Conservation (phyloP, 2,888 invertebrate species). For the Melolontha melolontha region DNA sequence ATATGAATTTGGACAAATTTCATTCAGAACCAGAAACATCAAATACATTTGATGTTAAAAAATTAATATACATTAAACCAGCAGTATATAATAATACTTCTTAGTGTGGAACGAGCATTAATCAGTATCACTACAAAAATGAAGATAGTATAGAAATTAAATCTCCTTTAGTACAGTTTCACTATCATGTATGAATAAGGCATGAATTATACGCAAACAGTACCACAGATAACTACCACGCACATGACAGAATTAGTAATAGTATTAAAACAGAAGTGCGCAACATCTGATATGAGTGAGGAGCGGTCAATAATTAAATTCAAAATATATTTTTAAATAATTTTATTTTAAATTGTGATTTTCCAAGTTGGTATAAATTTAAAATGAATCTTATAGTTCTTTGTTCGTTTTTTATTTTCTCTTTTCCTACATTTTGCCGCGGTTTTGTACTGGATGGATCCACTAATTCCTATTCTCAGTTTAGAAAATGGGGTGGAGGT, state of each 20-base stretch:
- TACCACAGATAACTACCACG: constrained; percentile 26
- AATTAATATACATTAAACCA: background rate
- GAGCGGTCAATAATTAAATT: background rate
- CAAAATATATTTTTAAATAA: background rate
- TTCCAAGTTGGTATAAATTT: background rate
- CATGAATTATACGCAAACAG: constrained; percentile 33
- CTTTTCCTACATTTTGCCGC: constrained; percentile 61
- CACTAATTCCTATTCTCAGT: constrained; percentile 89
- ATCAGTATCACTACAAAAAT: background rate
- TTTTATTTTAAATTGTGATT: background rate
- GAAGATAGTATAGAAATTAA: constrained; percentile 5
- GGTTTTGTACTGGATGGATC: constrained; percentile 87
- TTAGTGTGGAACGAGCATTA: too few relatives aligned
- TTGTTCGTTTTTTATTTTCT: constrained; percentile 11
- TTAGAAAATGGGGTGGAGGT: constrained; percentile 94
- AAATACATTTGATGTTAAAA: too few relatives aligned
- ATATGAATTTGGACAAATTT: too few relatives aligned
- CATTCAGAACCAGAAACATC: too few relatives aligned
- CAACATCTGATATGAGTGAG: constrained; percentile 12
- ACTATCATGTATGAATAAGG: constrained; percentile 8
- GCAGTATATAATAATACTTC: background rate
- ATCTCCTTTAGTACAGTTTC: background rate
- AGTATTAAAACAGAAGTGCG: constrained; percentile 16
- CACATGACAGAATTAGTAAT: constrained; percentile 11
- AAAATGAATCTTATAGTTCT: constrained; percentile 30